Conservation (phyloP, 1,140 invertebrate species). For the Trichogramma pretiosum region DNA sequence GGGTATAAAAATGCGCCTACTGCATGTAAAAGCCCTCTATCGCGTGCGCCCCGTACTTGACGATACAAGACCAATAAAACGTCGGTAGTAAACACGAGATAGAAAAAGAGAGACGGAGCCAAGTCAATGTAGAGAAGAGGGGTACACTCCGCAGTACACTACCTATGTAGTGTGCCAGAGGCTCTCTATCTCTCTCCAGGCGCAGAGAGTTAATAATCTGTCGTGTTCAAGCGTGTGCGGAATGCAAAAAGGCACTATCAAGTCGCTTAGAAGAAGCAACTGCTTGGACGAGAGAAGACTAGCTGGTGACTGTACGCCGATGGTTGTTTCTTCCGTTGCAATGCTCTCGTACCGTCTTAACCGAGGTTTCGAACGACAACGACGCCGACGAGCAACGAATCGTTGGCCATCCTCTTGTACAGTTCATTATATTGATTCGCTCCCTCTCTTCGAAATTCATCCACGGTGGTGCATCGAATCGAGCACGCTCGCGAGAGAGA, state of each 20-base stretch:
- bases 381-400: no score
- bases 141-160: no score
- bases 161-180: no score
- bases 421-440: background rate
- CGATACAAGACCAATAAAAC: conserved; percentile 18
- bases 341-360: no score
- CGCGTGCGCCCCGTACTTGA: conserved; percentile 12
- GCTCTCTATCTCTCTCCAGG: background rate
- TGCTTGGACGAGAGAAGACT: no score
- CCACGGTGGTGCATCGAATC: conserved; percentile 1
- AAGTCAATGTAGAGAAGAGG: no score
- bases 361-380: no score
- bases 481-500: background rate
- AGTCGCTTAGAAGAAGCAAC: no score
- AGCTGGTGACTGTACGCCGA: no score
- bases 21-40: conserved; percentile 1
- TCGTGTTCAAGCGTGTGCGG: conserved; percentile 7
- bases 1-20: background rate
- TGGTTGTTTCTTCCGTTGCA: no score
- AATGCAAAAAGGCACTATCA: conserved; percentile 17
- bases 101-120: no score
- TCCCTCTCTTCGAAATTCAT: conserved; percentile 11
- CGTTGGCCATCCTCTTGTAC: no score
- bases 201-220: conserved; percentile 16
- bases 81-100: conserved; percentile 17